Evolutionary conservation across 2,797 vertebrate genomes (phyloP).

Genomic region (Caiman crocodilus): DNA sequence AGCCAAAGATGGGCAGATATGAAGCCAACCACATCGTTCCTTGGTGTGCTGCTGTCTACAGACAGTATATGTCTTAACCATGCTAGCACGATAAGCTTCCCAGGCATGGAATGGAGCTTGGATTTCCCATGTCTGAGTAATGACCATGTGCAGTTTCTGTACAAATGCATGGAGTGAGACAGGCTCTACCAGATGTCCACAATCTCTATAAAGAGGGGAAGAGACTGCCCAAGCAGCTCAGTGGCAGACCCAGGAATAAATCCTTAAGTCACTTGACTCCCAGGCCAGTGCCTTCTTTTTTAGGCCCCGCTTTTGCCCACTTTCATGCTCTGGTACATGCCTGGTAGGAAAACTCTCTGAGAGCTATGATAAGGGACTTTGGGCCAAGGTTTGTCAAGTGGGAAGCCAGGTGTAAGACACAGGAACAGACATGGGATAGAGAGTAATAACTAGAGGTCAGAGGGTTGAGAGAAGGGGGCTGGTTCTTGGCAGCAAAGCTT

Average conservation of each 20-base stretch:
- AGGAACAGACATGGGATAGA: background rate
- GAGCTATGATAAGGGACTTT: background rate
- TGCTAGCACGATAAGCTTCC: too few species aligned
- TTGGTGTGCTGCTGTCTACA: too few species aligned
- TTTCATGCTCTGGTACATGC: background rate
- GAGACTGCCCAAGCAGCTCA: background rate
- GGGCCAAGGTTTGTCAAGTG: background rate
- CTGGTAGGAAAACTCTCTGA: background rate
- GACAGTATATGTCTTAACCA: too few species aligned
- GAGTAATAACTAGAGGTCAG: background rate
- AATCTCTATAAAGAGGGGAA: background rate
- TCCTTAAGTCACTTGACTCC: background rate
- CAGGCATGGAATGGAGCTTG: background rate
- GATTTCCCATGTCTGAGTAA: background rate
- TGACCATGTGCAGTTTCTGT: background rate
- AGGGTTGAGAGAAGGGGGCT: background rate
- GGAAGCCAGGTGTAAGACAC: background rate
- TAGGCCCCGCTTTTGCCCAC: background rate
- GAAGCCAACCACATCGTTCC: too few species aligned
- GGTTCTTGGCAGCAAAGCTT: background rate
- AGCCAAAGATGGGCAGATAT: too few species aligned
- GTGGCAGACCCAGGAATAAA: background rate
- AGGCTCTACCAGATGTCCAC: background rate
- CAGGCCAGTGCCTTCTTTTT: background rate
- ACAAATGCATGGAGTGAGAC: background rate